Percentiles rank a stretch among this genome's conserved stretches.
These are phyloP conservation scores for Notocelia uddmanniana DNA, from an alignment of 2,888 invertebrate species.

Conservation along the genomic window DNA sequence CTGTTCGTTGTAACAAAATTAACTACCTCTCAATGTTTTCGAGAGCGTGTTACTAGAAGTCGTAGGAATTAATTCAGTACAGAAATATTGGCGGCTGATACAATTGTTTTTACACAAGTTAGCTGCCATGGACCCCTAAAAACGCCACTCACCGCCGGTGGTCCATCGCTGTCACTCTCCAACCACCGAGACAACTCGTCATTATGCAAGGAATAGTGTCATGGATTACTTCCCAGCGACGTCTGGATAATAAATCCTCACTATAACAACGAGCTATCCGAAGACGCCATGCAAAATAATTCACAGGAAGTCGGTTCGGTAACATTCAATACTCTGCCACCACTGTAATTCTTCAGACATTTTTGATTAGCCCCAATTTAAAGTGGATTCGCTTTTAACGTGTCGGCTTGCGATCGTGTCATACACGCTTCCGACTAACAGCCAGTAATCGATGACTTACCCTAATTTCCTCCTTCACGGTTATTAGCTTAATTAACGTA, in stretches of 20 bases:
- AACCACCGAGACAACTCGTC: slow-evolving; percentile 54
- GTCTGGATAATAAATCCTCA: slow-evolving; percentile 42
- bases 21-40: slow-evolving; percentile 54
- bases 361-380: slow-evolving; percentile 40
- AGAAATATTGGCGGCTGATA: neutral
- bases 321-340: slow-evolving; percentile 21
- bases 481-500: slow-evolving; percentile 62
- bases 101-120: slow-evolving; percentile 5
- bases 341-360: slow-evolving; percentile 26
- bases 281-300: slow-evolving; percentile 28
- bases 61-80: neutral
- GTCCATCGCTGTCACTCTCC: slow-evolving; percentile 66
- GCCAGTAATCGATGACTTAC: slow-evolving; percentile 59
- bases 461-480: slow-evolving; percentile 70
- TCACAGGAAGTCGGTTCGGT: slow-evolving; percentile 26
- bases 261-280: slow-evolving; percentile 34
- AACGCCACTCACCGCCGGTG: slow-evolving; percentile 74
- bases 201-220: slow-evolving; percentile 60
- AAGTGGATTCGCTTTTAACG: slow-evolving; percentile 33
- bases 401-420: slow-evolving; percentile 56
- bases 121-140: slow-evolving; percentile 51
- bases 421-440: slow-evolving; percentile 63
- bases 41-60: neutral
- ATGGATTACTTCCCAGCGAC: slow-evolving; percentile 56
- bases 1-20: slow-evolving; percentile 50